Evolutionary conservation across 2,888 invertebrate species (phyloP), one percentile per base, ranked within the genome.

Genomic region (Phytoseiulus persimilis): DNA sequence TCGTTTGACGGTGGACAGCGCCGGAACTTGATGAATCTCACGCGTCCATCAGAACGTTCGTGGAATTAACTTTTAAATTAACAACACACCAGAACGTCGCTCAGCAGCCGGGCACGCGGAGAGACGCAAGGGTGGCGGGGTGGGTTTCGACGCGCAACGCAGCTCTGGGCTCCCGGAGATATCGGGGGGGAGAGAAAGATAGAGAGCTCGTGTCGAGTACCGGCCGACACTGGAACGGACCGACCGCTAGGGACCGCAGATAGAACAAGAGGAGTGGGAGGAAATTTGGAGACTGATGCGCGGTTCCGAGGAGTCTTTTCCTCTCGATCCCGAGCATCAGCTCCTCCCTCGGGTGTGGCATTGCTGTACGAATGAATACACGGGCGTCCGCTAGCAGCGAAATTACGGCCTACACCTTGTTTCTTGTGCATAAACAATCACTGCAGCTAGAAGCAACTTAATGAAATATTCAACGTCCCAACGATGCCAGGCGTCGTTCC

Each of bases 391-490:
- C 65, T 65, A 28, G 65, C 65, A 65, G 2, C 28, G 65, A 28
- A 65, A 65, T 65, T 65, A 65, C 65, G 65, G 65, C 65, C 65
- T 65, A 65, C 65, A 65, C 65, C 65, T 65, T 65, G 65, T 65
- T 65, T 18, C 65, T 65, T 18, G 65, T 65, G 65, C 65, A 65
- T 65, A 65, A 65, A 65, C 65, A 65, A 65, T 65, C 65, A 28
- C 14, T 23, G 65, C 65, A 23, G 23, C 28, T 2, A 28, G 65
- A 65, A 65, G 65, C 23, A 65, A 28, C 65, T 28, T 65, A 28
- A 23, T 65, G 65, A 65, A 65, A 65, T 65, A 65, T 65, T 65
- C 65, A 65, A 65, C 65, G 28, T 18, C 18, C 28, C 23, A 14
- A 11, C 65, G 1, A 28, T 39, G 65, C 65, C 23, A 65, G 5